These are phyloP conservation scores for Polyodon spathula DNA, from an alignment of 2,113 vertebrate genomes.

Conservation along the genomic window DNA sequence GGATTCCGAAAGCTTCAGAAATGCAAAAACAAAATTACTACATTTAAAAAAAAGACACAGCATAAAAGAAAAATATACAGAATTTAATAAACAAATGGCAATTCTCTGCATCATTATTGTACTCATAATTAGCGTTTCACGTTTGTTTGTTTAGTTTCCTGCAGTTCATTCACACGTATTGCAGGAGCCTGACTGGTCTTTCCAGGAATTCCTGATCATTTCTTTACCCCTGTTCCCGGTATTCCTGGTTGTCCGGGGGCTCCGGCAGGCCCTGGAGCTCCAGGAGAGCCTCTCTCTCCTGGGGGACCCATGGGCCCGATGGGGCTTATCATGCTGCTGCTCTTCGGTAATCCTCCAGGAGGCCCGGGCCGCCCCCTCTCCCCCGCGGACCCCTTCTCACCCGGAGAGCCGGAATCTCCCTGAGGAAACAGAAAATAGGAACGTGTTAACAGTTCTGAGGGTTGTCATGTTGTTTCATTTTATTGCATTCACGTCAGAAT, in stretches of 20 bases:
- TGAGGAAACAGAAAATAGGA: no score
- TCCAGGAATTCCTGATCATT: not conserved
- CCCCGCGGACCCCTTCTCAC: slow-evolving; percentile 68
- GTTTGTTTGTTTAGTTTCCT: not conserved
- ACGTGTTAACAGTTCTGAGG: no score
- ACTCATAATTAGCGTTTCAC: no score
- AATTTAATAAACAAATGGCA: no score
- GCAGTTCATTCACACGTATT: not conserved
- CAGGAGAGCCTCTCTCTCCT: slow-evolving; percentile 77
- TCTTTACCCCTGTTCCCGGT: slow-evolving; percentile 78
- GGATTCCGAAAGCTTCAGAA: no score
- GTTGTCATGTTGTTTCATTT: no score
- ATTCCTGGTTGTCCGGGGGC: slow-evolving; percentile 60
- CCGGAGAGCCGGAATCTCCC: slow-evolving; percentile 73
- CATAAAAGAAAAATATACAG: no score
- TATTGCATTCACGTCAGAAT: no score
- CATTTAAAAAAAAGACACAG: no score
- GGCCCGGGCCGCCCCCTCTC: slow-evolving; percentile 82
- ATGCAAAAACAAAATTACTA: no score
- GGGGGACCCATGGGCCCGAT: slow-evolving; percentile 70
- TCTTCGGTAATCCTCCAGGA: slow-evolving; percentile 73
- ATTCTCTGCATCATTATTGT: no score
- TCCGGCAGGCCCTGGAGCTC: slow-evolving; percentile 59
- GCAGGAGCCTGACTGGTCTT: not conserved
- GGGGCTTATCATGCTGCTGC: slow-evolving; percentile 67